These are phyloP conservation scores for Leptopilina boulardi DNA, from an alignment of 1,140 invertebrate genomes.

Conservation along the genomic window DNA sequence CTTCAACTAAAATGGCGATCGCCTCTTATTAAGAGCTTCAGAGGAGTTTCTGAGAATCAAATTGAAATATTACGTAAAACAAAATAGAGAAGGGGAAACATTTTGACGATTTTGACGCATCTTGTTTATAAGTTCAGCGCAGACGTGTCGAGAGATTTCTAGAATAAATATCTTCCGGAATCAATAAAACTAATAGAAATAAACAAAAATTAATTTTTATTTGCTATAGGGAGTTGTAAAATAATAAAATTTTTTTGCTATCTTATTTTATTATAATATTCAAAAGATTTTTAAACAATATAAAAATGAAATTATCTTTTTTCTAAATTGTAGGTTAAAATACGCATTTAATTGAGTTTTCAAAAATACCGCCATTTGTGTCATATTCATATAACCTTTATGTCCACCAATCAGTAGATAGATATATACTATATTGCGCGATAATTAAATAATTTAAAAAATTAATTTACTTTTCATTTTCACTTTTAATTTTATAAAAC, in stretches of 20 bases:
- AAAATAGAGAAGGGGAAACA: not conserved
- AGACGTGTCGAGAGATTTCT: not conserved
- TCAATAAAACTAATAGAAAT: not conserved
- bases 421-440: not conserved
- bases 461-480: not conserved
- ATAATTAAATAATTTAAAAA: too few species aligned
- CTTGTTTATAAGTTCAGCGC: not conserved
- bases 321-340: too few species aligned
- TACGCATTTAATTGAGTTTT: not conserved
- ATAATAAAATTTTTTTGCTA: too few species aligned
- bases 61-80: not conserved
- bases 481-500: not conserved
- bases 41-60: not conserved
- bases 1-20: constrained; percentile 8
- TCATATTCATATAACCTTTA: not conserved
- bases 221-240: too few species aligned
- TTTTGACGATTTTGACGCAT: not conserved
- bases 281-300: too few species aligned
- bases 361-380: not conserved
- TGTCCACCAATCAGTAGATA: not conserved
- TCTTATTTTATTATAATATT: too few species aligned
- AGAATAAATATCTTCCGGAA: not conserved
- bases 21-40: not conserved
- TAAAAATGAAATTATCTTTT: too few species aligned
- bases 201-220: too few species aligned